Conservation (phyloP, 2,888 invertebrate genomes). For the Eremobia ochroleuca region DNA sequence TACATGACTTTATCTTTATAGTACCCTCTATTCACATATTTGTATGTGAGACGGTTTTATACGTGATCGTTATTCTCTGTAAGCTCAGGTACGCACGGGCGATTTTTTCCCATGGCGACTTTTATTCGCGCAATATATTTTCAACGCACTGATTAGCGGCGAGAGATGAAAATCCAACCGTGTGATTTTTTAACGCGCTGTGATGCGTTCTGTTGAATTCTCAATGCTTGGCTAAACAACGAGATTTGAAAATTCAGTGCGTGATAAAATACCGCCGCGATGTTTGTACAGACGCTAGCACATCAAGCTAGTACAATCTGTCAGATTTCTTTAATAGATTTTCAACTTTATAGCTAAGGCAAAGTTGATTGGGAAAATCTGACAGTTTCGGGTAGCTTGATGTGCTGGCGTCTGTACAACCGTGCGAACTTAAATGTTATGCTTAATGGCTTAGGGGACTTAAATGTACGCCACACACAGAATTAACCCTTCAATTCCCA, state of each 20-base stretch:
- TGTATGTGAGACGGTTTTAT: conserved; percentile 13
- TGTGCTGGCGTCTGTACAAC: too few species aligned
- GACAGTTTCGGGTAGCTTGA: too few species aligned
- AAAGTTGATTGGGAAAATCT: too few species aligned
- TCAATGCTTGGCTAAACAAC: neutral
- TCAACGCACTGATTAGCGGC: neutral
- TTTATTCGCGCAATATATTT: neutral
- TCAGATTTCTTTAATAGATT: too few species aligned
- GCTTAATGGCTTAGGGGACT: too few species aligned
- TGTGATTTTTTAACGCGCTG: neutral
- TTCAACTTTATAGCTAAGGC: too few species aligned
- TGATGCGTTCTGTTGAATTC: neutral
- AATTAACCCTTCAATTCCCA: too few species aligned
- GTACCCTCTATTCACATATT: conserved; percentile 8
- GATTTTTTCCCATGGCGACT: neutral
- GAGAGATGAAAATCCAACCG: neutral
- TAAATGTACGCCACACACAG: too few species aligned
- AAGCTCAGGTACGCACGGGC: neutral
- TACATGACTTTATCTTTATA: neutral
- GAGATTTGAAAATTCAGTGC: neutral
- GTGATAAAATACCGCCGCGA: neutral
- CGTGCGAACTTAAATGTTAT: too few species aligned
- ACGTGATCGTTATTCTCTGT: conserved; percentile 14
- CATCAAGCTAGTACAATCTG: too few species aligned
- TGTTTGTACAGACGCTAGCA: too few species aligned